phyloP scores from a whole-genome alignment of 2,113 vertebrate genomes.

The Oceanodroma tethys region DNA sequence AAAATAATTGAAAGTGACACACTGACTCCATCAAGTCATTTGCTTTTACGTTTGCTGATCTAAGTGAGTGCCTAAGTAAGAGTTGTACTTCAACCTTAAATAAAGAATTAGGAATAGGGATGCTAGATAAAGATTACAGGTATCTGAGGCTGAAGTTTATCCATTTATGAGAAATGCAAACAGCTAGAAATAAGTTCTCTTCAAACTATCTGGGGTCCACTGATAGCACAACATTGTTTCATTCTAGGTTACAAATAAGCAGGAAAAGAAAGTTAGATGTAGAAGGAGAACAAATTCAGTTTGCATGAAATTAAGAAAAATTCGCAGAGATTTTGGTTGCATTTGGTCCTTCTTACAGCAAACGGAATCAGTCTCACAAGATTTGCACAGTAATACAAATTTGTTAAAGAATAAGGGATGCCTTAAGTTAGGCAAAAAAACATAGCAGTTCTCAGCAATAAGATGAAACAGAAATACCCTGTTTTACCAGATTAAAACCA shows the following conservation, averaged over 20 bases:
- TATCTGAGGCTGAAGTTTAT: not conserved
- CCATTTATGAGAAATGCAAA: not conserved
- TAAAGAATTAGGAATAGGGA: not conserved
- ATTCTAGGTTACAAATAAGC: not conserved
- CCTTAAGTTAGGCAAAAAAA: not conserved
- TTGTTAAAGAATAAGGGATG: not conserved
- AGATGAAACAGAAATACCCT: not conserved
- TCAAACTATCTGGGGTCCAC: not conserved
- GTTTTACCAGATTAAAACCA: not conserved
- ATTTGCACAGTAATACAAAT: not conserved
- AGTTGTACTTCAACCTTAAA: not conserved
- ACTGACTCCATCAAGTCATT: not conserved
- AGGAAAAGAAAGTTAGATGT: not conserved
- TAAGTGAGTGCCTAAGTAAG: not conserved
- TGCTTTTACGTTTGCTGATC: not conserved
- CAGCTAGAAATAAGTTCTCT: not conserved
- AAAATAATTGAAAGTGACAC: not conserved
- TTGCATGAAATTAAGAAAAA: not conserved
- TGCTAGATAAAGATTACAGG: not conserved
- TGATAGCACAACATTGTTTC: not conserved
- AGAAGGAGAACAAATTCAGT: not conserved
- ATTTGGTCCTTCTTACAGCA: not conserved
- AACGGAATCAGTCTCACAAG: not conserved
- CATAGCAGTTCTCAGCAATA: not conserved
- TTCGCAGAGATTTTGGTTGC: not conserved